Conservation (phyloP, 2,113 vertebrate genomes). For the Leucosticte australis region DNA sequence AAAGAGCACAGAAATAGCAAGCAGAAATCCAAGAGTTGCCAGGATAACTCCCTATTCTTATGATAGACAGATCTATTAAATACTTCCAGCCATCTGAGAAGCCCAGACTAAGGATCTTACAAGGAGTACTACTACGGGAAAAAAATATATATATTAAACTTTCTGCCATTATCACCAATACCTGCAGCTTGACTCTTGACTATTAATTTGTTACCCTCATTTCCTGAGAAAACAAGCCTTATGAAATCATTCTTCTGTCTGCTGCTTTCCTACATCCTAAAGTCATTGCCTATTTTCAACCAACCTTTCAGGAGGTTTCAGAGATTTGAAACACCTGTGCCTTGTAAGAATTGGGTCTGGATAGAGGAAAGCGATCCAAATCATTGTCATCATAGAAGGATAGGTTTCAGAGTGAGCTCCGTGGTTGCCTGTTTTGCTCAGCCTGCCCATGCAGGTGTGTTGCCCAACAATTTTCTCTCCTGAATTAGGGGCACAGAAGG, state of each 20-base stretch:
- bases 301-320: background rate
- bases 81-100: background rate
- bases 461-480: background rate
- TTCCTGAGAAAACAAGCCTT: slow-evolving; percentile 2
- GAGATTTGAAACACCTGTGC: background rate
- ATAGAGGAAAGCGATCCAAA: background rate
- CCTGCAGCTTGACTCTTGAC: background rate
- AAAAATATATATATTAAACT: background rate
- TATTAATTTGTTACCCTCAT: background rate
- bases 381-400: background rate
- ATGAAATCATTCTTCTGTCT: background rate
- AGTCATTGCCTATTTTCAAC: background rate
- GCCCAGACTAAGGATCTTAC: background rate
- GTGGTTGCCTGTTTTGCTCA: background rate
- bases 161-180: background rate
- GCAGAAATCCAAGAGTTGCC: background rate
- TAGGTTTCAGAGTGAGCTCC: background rate
- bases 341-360: background rate
- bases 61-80: background rate
- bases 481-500: background rate
- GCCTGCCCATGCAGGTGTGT: background rate
- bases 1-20: background rate
- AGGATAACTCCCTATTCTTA: background rate
- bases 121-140: background rate
- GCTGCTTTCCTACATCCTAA: background rate